These are phyloP conservation scores for Ataeniobius toweri DNA, from an alignment of 2,797 vertebrate species.

Conservation along the genomic window DNA sequence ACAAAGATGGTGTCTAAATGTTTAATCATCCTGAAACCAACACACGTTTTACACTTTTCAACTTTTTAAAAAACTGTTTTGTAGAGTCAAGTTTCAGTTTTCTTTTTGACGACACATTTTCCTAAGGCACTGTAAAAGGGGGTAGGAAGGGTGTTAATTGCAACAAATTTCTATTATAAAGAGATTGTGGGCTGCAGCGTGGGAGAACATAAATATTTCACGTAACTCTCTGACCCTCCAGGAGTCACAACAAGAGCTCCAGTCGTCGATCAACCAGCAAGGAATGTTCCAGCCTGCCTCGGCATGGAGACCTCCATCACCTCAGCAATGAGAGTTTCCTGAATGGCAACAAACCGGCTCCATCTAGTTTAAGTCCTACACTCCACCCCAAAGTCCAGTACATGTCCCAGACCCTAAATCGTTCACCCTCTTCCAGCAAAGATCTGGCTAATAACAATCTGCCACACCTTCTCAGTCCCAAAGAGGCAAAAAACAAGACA, in stretches of 20 bases:
- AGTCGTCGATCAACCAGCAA: slow-evolving; percentile 94
- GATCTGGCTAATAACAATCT: slow-evolving; percentile 94
- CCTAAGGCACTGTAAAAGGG: no score
- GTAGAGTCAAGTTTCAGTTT: no score
- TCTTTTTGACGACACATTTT: no score
- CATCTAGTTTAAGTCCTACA: slow-evolving; percentile 89
- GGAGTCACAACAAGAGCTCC: slow-evolving; percentile 92
- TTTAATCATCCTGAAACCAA: no score
- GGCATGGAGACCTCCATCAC: slow-evolving; percentile 90
- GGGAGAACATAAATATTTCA: background rate
- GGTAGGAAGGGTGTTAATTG: no score
- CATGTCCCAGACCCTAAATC: slow-evolving; percentile 88
- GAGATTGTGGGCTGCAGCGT: background rate
- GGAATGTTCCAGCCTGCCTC: slow-evolving; percentile 92
- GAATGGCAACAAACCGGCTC: slow-evolving; percentile 91
- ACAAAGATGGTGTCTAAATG: no score
- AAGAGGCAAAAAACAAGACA: slow-evolving; percentile 91
- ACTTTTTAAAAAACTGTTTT: no score
- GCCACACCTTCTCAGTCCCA: slow-evolving; percentile 96
- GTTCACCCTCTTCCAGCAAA: slow-evolving; percentile 89
- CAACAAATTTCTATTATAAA: background rate
- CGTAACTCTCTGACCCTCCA: slow-evolving; percentile 51
- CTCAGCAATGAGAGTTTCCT: slow-evolving; percentile 90
- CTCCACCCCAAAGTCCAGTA: slow-evolving; percentile 90
- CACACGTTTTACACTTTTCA: no score